Evolutionary conservation across 2,113 vertebrate species (phyloP).

Genomic region (Microcebus ravelobensis): DNA sequence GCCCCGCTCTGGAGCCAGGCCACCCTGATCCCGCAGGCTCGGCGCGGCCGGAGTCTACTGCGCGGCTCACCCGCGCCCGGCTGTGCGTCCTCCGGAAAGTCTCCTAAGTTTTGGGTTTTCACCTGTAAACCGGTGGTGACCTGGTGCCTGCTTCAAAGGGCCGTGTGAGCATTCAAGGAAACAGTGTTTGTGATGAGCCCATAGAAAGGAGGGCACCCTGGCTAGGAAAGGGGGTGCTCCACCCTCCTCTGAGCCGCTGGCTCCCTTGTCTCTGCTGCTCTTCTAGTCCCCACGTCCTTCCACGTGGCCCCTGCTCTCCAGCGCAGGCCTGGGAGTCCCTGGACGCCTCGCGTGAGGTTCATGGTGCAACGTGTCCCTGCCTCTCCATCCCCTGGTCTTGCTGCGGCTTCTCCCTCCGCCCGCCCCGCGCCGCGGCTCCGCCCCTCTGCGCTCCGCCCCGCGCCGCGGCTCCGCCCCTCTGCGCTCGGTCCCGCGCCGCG

Average conservation of each 20-base stretch:
- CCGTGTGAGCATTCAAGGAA: background rate
- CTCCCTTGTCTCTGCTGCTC: too few relatives aligned
- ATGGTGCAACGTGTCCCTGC: background rate
- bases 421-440: background rate
- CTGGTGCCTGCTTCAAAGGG: background rate
- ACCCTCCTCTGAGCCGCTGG: background rate
- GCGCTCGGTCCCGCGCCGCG: too few relatives aligned
- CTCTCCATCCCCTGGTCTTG: background rate
- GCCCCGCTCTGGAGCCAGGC: background rate
- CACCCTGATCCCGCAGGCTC: background rate
- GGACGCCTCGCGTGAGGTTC: too few relatives aligned
- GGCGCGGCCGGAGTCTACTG: background rate
- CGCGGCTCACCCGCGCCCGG: fast-evolving
- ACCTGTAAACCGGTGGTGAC: background rate
- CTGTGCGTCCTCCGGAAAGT: fast-evolving
- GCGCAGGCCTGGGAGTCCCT: background rate
- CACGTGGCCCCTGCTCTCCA: background rate
- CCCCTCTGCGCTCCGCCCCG: background rate
- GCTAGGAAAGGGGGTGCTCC: background rate
- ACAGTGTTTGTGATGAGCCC: background rate
- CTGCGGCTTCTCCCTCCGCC: background rate
- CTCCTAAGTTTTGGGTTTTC: background rate
- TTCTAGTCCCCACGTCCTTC: background rate
- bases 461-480: too few relatives aligned
- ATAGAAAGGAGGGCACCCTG: background rate